phyloP scores from a whole-genome alignment of 2,888 invertebrate genomes.

The Eupelmus urozonus region DNA sequence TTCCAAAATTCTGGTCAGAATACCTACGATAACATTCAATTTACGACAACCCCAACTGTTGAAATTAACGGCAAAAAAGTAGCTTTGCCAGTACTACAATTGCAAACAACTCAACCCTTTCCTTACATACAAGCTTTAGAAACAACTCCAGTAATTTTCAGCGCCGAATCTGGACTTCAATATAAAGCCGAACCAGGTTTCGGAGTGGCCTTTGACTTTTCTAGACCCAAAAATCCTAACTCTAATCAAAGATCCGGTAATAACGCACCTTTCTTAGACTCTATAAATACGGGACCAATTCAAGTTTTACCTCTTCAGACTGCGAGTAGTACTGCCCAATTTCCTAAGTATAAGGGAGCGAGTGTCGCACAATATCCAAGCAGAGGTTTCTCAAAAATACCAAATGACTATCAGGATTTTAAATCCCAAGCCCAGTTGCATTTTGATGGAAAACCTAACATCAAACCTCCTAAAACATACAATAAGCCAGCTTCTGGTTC shows the following conservation, averaged over 20 bases:
- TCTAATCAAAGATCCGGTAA: slow-evolving; percentile 51
- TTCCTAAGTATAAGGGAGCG: slow-evolving; percentile 64
- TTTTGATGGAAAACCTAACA: slow-evolving; percentile 61
- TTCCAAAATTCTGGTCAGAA: slow-evolving; percentile 41
- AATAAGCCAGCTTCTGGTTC: slow-evolving; percentile 52
- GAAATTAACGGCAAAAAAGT: slow-evolving; percentile 61
- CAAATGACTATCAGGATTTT: slow-evolving; percentile 68
- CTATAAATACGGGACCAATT: slow-evolving; percentile 61
- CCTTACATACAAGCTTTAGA: slow-evolving; percentile 63
- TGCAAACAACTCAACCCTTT: slow-evolving; percentile 61
- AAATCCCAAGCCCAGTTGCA: slow-evolving; percentile 71
- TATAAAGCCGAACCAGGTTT: slow-evolving; percentile 63
- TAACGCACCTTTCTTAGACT: slow-evolving; percentile 60
- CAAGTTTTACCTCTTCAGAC: slow-evolving; percentile 66
- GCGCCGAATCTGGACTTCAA: slow-evolving; percentile 56
- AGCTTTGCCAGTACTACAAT: slow-evolving; percentile 63
- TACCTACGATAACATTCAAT: slow-evolving; percentile 49
- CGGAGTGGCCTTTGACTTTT: slow-evolving; percentile 59
- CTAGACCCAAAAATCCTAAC: slow-evolving; percentile 41
- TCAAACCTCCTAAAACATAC: neutral
- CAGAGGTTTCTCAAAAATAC: slow-evolving; percentile 54
- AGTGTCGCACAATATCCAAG: slow-evolving; percentile 52
- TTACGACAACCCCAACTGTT: slow-evolving; percentile 38
- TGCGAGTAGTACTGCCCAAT: slow-evolving; percentile 58
- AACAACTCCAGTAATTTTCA: slow-evolving; percentile 65